phyloP scores from a whole-genome alignment of 2,113 vertebrate genomes.

The Platanista minor region DNA sequence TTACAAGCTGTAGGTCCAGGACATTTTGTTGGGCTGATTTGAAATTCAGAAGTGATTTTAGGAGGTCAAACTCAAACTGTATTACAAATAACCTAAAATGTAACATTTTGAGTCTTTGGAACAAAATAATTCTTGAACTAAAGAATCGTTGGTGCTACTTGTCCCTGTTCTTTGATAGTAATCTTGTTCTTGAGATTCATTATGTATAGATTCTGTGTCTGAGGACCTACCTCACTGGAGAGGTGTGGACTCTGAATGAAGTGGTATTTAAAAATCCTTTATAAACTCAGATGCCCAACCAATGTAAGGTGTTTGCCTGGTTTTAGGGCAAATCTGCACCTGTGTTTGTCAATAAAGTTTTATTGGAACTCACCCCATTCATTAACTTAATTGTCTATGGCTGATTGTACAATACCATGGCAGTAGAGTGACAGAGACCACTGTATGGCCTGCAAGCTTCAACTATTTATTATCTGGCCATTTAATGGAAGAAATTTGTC shows the following conservation, averaged over 20 bases:
- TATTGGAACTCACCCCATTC: background rate
- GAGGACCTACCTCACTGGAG: background rate
- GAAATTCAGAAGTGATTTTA: constrained; percentile 13
- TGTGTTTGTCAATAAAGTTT: background rate
- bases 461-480: background rate
- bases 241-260: background rate
- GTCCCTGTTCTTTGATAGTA: background rate
- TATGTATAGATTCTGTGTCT: background rate
- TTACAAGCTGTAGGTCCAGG: background rate
- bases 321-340: background rate
- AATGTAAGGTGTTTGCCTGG: background rate
- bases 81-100: background rate
- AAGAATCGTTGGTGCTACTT: background rate
- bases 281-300: background rate
- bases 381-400: background rate
- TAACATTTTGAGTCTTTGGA: background rate
- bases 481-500: background rate
- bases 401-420: background rate
- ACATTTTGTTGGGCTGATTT: background rate
- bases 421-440: background rate
- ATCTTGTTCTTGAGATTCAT: constrained; percentile 22
- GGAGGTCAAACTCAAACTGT: background rate
- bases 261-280: constrained; percentile 1
- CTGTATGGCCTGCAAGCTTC: background rate
- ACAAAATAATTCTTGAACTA: background rate